Base-by-base conservation (phyloP, 2,888 invertebrate species). In the Ichneumon xanthorius region DNA sequence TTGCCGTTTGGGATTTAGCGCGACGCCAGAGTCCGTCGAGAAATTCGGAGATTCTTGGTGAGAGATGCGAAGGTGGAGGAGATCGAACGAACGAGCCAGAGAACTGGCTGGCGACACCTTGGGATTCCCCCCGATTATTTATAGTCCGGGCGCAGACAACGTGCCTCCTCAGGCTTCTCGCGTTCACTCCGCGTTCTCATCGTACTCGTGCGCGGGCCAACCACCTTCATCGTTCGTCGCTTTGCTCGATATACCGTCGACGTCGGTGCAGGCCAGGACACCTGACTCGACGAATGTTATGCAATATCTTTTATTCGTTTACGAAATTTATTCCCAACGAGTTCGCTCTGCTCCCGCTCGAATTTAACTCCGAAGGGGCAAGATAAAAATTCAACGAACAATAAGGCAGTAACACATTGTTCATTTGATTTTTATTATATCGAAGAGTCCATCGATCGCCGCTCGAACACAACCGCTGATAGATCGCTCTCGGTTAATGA, bases 41-140 rank as follows among this genome's bases (percentile, higher is more conserved):
- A 78, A 85, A 80, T 82, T 75, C 72, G 48, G 61, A 82, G 76
- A 83, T 84, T 84, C 80, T 71, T 71, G 71, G 55, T 48, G 84
- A 76, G 75, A 61, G 58, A 55, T 53, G 50, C 37, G 76, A 71
- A 75, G 81, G 72, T 63, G 71, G 68, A 61, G 68, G 81, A 75
- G 73, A 84, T 71, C 19, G 65, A 22, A 71, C 33, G 61, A 77
- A 76, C 65, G 78, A 58, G 68, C 81, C 65, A 45, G 58, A 68
- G 55, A 71, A 77, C 77, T 72, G 77, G 80, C 84, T 80, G 77
- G 68, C 77, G 67, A 50, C 76, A 76, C 76, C 65, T 76, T 65
- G 84, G 91, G 92, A 92, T 92, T 92, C 90, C 92, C 45, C 91
- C 89, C 89, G 89, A 89, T 90, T 91, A 91, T 91, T 92, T 92